Conservation (phyloP, 2,888 invertebrate species). For the Sesia bembeciformis region DNA sequence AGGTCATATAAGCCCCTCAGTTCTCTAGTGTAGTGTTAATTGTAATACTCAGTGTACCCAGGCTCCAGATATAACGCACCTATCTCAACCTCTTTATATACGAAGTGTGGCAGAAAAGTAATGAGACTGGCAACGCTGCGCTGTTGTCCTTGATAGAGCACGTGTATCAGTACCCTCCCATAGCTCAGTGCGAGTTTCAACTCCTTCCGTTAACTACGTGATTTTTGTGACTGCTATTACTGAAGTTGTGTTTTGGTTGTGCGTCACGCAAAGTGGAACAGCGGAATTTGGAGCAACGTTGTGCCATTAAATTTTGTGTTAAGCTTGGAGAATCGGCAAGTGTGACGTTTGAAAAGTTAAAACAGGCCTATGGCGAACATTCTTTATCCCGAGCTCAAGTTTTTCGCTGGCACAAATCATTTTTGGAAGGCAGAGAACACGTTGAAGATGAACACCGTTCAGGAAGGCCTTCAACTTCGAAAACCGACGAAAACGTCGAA, state of each 20-base stretch:
- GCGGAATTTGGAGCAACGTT: not conserved
- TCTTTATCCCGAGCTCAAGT: constrained; percentile 5
- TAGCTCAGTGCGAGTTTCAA: not conserved
- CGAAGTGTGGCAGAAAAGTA: not conserved
- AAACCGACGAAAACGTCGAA: constrained; percentile 10
- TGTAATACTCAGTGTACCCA: too few relatives aligned
- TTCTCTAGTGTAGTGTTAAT: too few relatives aligned
- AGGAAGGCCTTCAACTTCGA: constrained; percentile 12
- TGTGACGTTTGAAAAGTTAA: not conserved
- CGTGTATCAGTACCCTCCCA: not conserved
- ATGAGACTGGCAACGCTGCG: not conserved
- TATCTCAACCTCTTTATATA: not conserved
- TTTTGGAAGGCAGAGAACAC: constrained; percentile 9
- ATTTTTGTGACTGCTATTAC: not conserved
- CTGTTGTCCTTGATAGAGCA: not conserved
- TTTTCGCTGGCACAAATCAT: constrained; percentile 8
- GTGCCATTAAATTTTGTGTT: not conserved
- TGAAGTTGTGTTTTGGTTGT: not conserved
- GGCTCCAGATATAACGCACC: too few relatives aligned
- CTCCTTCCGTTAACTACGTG: not conserved
- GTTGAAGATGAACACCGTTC: constrained; percentile 12
- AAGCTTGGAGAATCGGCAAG: constrained; percentile 1
- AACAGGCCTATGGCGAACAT: not conserved
- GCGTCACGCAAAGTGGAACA: constrained; percentile 1
- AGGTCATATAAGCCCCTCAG: too few relatives aligned